Percentiles rank a stretch among this genome's conserved stretches.
phyloP scores from a whole-genome alignment of 2,113 vertebrate species.

The Toxostoma redivivum region DNA sequence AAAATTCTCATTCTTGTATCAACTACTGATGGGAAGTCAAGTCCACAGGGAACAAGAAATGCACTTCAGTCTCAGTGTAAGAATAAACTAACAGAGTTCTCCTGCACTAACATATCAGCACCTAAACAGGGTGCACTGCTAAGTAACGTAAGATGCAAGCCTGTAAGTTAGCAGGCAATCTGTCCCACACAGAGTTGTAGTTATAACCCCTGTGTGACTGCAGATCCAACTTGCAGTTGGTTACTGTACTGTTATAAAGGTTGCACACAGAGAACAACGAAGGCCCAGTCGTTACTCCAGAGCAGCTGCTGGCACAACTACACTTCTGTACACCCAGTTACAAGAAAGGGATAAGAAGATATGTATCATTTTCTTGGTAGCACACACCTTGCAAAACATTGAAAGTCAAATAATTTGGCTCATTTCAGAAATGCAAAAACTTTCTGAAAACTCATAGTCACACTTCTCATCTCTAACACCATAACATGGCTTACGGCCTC shows the following conservation, averaged over 20 bases:
- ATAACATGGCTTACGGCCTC: fast-evolving
- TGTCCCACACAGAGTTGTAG: background rate
- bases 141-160: background rate
- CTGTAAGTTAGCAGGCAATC: background rate
- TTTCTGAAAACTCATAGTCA: background rate
- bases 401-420: background rate
- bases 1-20: background rate
- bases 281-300: fast-evolving
- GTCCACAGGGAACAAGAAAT: background rate
- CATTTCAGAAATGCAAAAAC: background rate
- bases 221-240: background rate
- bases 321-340: background rate
- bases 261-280: fast-evolving
- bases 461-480: background rate
- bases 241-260: background rate
- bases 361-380: fast-evolving
- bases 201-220: background rate
- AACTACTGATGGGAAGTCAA: background rate
- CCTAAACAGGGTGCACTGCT: background rate
- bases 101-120: background rate
- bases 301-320: background rate
- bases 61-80: background rate
- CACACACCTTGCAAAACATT: background rate
- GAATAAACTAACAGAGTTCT: background rate
- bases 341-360: background rate